Base-by-base conservation (phyloP, 2,888 invertebrate genomes). In the Opisthograptis luteolata region DNA sequence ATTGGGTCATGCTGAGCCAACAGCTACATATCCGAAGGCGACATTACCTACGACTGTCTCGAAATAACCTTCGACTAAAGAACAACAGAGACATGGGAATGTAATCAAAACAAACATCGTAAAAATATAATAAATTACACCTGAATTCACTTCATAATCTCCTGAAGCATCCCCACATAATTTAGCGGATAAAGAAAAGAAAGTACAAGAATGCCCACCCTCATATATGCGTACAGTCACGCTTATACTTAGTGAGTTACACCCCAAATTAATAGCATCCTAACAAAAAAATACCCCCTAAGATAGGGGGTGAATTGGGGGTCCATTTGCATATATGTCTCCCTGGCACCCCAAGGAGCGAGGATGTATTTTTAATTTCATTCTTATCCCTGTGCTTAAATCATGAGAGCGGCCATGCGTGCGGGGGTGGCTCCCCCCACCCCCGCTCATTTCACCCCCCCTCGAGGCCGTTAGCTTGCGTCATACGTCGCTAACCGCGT, bases 331-430 rank as follows among this genome's bases (percentile, higher is more conserved):
- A 89, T 89, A 88, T 87, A 89, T 90, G 89, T 89, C 88, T 77
- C 89, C 88, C 87, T 68, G 75, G 87, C 87, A 86, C 87, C 87
- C 87, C 69, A 87, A 89, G 87, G 86, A 86, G 82, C 81, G 81
- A 82, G 88, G 90, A 90, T 90, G 90, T 90, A 90, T 90, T 90
- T 90, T 90, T 90, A 90, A 90, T 90, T 90, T 90, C 89, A 89
- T 90, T 90, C 90, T 90, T 90, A 90, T 89, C 89, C 90, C 82
- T 77, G 87, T 84, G 87, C 90, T 90, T 90, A 89, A 90, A 89
- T 90, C 89, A 90, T 90, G 89, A 86, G 86, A 84, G 89, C 90
- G 89, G 87, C 90, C 90, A 90, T 90, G 90, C 90, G 90, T 89
- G 89, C 81, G 79, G 75, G 84, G 84, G 84, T 70, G 76, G 71